These are phyloP conservation scores for Triops longicaudatus DNA, from an alignment of 1,140 invertebrate genomes.

Conservation along the genomic window DNA sequence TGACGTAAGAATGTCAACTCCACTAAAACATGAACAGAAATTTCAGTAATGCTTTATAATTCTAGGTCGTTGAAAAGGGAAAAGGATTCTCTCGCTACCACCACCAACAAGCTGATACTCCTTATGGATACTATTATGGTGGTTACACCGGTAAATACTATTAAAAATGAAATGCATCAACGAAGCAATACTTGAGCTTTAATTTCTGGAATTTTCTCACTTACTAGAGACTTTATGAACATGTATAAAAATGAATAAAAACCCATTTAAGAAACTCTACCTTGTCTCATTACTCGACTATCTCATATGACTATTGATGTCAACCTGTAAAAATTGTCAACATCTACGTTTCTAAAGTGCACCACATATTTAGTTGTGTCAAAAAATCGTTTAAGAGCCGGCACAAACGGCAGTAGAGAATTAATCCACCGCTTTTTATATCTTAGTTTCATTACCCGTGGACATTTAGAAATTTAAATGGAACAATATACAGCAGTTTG, in stretches of 20 bases:
- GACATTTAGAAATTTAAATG: too few relatives aligned
- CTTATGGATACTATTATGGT: neutral
- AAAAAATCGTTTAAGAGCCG: too few relatives aligned
- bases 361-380: too few relatives aligned
- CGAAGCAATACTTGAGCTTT: neutral
- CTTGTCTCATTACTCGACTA: too few relatives aligned
- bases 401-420: too few relatives aligned
- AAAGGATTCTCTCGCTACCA: constrained; percentile 4
- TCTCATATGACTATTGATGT: too few relatives aligned
- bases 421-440: too few relatives aligned
- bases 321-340: too few relatives aligned
- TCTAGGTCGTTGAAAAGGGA: neutral
- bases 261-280: neutral
- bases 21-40: neutral
- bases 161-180: neutral
- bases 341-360: too few relatives aligned
- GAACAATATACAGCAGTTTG: too few relatives aligned
- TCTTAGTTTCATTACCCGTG: too few relatives aligned
- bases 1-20: neutral
- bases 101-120: constrained; percentile 7
- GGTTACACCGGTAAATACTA: neutral
- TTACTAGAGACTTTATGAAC: neutral
- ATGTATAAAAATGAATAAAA: neutral
- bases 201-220: neutral
- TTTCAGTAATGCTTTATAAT: neutral